Evolutionary conservation across 2,113 vertebrate species (phyloP).

Genomic region (Paramormyrops kingsleyae): DNA sequence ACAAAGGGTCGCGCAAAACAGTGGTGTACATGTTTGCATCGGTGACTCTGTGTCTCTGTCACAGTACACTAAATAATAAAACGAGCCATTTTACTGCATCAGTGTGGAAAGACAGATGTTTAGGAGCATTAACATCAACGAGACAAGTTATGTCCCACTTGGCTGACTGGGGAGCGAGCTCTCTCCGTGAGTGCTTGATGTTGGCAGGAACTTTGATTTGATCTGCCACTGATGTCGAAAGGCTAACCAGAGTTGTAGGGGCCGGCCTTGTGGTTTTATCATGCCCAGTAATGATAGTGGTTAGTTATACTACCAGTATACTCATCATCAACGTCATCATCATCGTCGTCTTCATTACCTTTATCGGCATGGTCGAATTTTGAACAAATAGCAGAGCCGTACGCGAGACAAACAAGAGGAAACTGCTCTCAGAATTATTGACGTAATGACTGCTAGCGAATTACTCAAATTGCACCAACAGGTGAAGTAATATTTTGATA

Average conservation of each 20-base stretch:
- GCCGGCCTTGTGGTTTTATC: not conserved
- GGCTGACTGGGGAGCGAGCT: not conserved
- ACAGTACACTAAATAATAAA: not conserved
- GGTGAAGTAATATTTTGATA: not conserved
- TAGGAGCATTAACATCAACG: not conserved
- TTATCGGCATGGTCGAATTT: not conserved
- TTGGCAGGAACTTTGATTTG: not conserved
- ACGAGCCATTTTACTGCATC: not conserved
- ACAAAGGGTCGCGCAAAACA: not conserved
- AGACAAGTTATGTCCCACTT: not conserved
- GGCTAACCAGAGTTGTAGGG: not conserved
- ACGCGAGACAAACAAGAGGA: not conserved
- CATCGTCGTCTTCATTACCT: not conserved
- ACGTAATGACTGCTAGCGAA: not conserved
- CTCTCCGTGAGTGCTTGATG: not conserved
- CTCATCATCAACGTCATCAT: not conserved
- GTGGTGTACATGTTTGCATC: not conserved
- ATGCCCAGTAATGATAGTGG: not conserved
- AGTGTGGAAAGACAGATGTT: slow-evolving; percentile 7
- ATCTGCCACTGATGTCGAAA: not conserved
- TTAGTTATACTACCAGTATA: not conserved
- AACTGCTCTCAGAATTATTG: not conserved
- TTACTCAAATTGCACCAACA: not conserved
- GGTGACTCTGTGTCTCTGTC: not conserved
- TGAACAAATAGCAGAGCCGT: not conserved